These are phyloP conservation scores for Coracias cyanogaster DNA, from an alignment of 2,797 vertebrate genomes.

Conservation along the genomic window DNA sequence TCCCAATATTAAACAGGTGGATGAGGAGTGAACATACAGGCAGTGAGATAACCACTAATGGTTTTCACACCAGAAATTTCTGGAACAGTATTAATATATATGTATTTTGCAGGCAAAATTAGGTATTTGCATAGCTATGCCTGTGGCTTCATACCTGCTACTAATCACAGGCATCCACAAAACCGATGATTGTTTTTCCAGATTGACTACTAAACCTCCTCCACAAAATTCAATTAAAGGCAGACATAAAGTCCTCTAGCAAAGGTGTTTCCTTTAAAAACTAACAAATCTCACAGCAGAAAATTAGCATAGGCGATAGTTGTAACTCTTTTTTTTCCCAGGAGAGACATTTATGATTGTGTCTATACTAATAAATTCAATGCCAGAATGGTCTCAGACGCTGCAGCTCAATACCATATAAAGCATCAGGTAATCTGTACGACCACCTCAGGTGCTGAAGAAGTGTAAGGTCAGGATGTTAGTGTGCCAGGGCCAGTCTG, in stretches of 20 bases:
- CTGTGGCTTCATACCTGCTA: background rate
- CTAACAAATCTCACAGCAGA: background rate
- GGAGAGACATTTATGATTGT: background rate
- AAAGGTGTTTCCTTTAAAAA: background rate
- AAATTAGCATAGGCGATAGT: background rate
- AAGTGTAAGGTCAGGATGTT: background rate
- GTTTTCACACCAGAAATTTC: background rate
- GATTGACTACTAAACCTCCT: background rate
- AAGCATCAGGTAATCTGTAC: background rate
- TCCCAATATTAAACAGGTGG: background rate
- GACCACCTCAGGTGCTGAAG: background rate
- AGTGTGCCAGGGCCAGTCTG: background rate
- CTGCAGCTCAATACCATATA: background rate
- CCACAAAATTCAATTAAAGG: background rate
- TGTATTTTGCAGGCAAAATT: background rate
- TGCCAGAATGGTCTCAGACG: background rate
- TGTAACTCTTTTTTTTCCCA: background rate
- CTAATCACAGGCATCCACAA: background rate
- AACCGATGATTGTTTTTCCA: background rate
- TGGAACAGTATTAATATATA: background rate
- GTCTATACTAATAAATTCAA: background rate
- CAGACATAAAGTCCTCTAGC: background rate
- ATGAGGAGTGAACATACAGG: background rate
- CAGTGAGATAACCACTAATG: background rate
- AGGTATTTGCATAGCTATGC: background rate